Base-by-base conservation (phyloP, 1,140 invertebrate genomes). In the Lerema accius region DNA sequence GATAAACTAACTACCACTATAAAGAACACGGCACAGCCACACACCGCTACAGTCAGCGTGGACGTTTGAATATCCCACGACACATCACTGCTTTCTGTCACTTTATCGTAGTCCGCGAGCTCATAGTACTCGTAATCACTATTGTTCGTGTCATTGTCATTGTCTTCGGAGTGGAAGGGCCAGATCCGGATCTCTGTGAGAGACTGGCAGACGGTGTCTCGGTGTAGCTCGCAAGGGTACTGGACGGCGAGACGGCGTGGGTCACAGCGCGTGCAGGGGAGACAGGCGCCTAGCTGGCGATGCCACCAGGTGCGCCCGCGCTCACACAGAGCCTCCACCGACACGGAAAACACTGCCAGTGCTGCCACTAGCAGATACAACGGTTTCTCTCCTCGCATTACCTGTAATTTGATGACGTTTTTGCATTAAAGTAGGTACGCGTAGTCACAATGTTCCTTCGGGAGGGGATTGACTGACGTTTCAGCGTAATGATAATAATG, bases 191-290 rank as follows among this genome's bases (percentile, higher is more conserved):
- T 86, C 46, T 93, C 92, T 13, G 91, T 92, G 1, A 94, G 79
- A 1, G 93, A 91, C 3, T 92, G 93, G 86, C 94, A 95, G 40
- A 93, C 83, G 0, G 94, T 94, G 81, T 95, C 94, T 19, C 92
- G 82, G 80, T 94, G 92, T 4, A 93, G 77, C 26, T 93, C 92
- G 78, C 94, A 95, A 28, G 94, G 94, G 55, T 91, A 91, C 15
- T 93, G 68, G 4, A 94, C 94, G n/a, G 93, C 92, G 32, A 91
- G 80, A 42, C 73, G 81, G 23, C 85, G 83, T 9, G 90, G 87
- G 66, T 93, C 92, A 81, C 94, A 95, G 71, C 87, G 86, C 5
- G 93, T 93, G 85, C 94, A 95, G 32, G 93, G 91, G 61, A 92
- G 79, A 81, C 94, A 95, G 56, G 71, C 73, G 68, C 90, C 91